These are phyloP conservation scores for Stomatorhinus walkeri DNA, from an alignment of 2,797 vertebrate genomes.

Conservation along the genomic window DNA sequence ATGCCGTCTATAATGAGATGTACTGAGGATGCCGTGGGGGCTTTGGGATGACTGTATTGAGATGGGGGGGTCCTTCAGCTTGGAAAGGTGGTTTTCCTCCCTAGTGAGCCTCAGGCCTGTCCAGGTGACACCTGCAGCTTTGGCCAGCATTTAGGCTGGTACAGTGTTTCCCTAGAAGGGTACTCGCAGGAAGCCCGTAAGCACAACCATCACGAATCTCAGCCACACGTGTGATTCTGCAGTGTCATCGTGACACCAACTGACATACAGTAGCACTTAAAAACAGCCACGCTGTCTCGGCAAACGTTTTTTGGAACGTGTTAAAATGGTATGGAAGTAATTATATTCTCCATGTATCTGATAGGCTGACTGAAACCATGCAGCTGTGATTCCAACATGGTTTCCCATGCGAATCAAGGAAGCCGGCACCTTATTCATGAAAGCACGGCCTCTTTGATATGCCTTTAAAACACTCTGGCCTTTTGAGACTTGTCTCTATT, in stretches of 20 bases:
- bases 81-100: not conserved
- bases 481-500: not conserved
- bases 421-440: not conserved
- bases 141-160: not conserved
- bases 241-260: not conserved
- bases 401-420: not conserved
- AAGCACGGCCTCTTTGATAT: not conserved
- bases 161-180: not conserved
- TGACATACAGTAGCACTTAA: not conserved
- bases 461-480: not conserved
- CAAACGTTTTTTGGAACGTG: not conserved
- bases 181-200: not conserved
- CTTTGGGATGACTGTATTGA: not conserved
- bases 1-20: not conserved
- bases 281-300: not conserved
- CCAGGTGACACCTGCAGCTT: not conserved
- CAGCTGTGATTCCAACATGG: not conserved
- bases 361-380: not conserved
- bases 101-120: not conserved
- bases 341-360: not conserved
- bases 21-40: not conserved
- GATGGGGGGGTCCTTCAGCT: not conserved
- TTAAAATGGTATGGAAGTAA: not conserved
- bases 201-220: not conserved
- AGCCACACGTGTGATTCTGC: not conserved